Evolutionary conservation across 2,113 vertebrate species (phyloP).

Genomic region (Mus pahari): DNA sequence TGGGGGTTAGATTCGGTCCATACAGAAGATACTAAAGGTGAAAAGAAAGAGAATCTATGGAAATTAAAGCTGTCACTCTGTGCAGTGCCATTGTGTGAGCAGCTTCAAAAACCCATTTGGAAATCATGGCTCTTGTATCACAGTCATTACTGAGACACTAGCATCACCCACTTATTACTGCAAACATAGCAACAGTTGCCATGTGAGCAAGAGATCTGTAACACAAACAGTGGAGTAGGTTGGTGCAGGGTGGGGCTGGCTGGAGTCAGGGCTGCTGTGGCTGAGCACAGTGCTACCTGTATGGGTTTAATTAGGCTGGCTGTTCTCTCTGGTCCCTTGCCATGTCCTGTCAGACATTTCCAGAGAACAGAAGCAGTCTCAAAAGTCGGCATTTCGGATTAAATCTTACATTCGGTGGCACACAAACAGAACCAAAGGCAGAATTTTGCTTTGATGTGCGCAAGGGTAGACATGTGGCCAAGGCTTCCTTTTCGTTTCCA

Average conservation of each 20-base stretch:
- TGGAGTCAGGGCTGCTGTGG: neutral
- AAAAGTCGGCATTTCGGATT: constrained; percentile 15
- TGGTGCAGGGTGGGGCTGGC: neutral
- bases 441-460: constrained; percentile 48
- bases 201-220: constrained; percentile 66
- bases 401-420: neutral
- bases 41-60: constrained; percentile 46
- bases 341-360: constrained; percentile 68
- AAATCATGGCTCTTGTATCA: constrained; percentile 69
- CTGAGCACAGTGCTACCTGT: neutral
- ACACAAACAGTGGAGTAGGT: constrained; percentile 62
- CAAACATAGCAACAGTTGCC: constrained; percentile 85
- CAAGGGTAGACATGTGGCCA: neutral
- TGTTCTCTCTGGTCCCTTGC: constrained; percentile 59
- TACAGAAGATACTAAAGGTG: constrained; percentile 10
- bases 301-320: constrained; percentile 52
- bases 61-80: constrained; percentile 61
- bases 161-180: constrained; percentile 76
- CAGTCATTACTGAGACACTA: constrained; percentile 61
- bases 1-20: constrained; percentile 23
- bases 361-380: constrained; percentile 36
- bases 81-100: constrained; percentile 40
- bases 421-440: constrained; percentile 17
- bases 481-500: constrained; percentile 1
- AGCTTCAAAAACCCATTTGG: constrained; percentile 72